phyloP scores from a whole-genome alignment of 2,888 invertebrate genomes.

The Drosophila histrio region DNA sequence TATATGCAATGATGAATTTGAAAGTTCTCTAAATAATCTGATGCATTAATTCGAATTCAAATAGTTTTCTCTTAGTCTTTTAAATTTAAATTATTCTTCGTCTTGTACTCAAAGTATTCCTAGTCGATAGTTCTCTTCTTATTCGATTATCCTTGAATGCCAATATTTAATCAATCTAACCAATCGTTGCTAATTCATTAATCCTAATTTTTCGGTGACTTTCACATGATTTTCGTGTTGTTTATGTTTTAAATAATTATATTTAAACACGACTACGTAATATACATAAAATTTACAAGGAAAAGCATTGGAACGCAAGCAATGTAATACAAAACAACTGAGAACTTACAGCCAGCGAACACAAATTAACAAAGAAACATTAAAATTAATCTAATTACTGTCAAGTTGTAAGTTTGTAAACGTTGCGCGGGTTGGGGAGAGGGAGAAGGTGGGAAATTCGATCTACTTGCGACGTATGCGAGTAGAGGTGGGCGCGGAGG shows the following conservation, averaged over 20 bases:
- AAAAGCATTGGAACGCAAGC: slow-evolving; percentile 14
- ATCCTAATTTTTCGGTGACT: too few relatives aligned
- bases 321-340: slow-evolving; percentile 18
- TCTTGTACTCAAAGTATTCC: too few relatives aligned
- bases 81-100: too few relatives aligned
- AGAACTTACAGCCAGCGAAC: slow-evolving; percentile 2
- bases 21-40: too few relatives aligned
- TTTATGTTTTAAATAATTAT: slow-evolving; percentile 20
- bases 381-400: slow-evolving; percentile 17
- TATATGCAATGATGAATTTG: too few relatives aligned
- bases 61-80: too few relatives aligned
- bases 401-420: neutral
- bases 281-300: slow-evolving; percentile 48
- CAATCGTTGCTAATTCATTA: too few relatives aligned
- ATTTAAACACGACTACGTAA: slow-evolving; percentile 30
- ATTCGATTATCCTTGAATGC: too few relatives aligned
- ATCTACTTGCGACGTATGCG: slow-evolving; percentile 31
- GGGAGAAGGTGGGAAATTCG: neutral
- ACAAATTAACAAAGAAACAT: slow-evolving; percentile 10
- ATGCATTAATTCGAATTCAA: too few relatives aligned
- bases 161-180: too few relatives aligned
- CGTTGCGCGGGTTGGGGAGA: neutral
- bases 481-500: neutral
- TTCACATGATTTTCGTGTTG: neutral
- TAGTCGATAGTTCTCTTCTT: too few relatives aligned